Evolutionary conservation across 1,140 invertebrate species (phyloP).

Genomic region (Pectinophora gossypiella): DNA sequence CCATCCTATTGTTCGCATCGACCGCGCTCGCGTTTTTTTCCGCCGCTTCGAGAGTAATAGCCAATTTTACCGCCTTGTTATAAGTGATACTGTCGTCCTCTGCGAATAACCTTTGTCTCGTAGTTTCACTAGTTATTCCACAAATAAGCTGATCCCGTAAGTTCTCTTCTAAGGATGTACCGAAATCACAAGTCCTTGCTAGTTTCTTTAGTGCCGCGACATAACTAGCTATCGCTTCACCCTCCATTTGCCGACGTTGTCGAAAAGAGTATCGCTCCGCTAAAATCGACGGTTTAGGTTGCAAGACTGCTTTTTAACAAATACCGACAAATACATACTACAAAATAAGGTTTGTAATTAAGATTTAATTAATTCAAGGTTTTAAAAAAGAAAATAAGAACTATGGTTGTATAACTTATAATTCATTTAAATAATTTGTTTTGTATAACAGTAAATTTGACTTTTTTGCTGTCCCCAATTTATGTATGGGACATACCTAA

Average conservation of each 20-base stretch:
- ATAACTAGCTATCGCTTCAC: not conserved
- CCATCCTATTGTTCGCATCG: not conserved
- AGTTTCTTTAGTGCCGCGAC: conserved; percentile 1
- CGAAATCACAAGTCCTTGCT: conserved; percentile 4
- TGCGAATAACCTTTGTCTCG: no score
- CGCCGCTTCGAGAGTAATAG: conserved; percentile 1
- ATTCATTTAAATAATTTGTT: no score
- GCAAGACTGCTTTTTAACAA: no score
- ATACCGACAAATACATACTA: no score
- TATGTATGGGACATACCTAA: no score
- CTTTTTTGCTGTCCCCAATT: no score
- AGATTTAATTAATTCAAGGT: no score
- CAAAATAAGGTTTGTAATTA: no score
- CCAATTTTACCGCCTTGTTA: not conserved
- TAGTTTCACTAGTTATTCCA: conserved; percentile 2
- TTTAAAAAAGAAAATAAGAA: no score
- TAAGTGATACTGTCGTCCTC: not conserved
- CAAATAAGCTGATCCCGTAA: conserved; percentile 10
- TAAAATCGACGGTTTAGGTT: conserved; percentile 5
- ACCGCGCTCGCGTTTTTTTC: no score
- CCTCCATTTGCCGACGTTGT: not conserved
- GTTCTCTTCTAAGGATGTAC: conserved; percentile 1
- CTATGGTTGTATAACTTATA: no score
- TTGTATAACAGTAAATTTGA: no score
- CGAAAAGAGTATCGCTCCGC: conserved; percentile 7